Conservation (phyloP, 2,113 vertebrate genomes). For the Egretta garzetta region DNA sequence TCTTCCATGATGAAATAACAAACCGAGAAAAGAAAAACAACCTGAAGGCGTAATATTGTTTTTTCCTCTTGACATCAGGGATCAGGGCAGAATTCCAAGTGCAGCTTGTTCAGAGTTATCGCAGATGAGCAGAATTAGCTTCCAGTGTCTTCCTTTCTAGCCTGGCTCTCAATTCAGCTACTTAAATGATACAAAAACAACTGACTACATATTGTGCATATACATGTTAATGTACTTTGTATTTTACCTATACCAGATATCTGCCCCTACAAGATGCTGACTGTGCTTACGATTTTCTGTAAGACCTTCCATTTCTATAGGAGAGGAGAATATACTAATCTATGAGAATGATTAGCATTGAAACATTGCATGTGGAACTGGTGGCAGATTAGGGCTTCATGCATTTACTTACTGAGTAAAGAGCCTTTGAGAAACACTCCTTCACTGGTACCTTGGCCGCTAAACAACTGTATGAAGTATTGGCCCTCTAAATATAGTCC, state of each 20-base stretch:
- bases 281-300: background rate
- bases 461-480: background rate
- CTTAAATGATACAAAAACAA: background rate
- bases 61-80: background rate
- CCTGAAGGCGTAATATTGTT: background rate
- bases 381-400: background rate
- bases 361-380: background rate
- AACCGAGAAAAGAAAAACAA: background rate
- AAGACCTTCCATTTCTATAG: background rate
- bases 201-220: background rate
- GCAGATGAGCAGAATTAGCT: background rate
- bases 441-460: background rate
- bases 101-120: background rate
- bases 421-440: background rate
- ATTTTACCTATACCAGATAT: background rate
- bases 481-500: background rate
- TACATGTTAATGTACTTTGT: background rate
- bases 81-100: background rate
- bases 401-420: background rate
- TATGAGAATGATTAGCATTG: background rate
- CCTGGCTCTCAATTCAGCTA: background rate
- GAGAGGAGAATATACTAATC: background rate
- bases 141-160: background rate
- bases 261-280: background rate
- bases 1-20: background rate